phyloP scores from a whole-genome alignment of 2,113 vertebrate species.

The Austrofundulus limnaeus region DNA sequence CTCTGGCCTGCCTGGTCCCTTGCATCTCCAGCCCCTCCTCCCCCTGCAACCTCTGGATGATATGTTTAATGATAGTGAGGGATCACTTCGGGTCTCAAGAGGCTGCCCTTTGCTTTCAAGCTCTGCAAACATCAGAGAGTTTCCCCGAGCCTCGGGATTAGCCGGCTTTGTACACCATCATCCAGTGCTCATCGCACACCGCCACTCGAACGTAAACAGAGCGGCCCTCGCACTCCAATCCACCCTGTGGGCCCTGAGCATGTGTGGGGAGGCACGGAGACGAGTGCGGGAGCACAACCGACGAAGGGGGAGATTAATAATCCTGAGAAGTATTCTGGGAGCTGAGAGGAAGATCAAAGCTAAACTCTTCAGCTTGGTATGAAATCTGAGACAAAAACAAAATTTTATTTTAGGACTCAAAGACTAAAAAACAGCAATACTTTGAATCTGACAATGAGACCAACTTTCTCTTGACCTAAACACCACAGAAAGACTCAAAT shows the following conservation, averaged over 20 bases:
- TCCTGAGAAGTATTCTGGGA: constrained; percentile 49
- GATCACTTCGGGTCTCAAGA: constrained; percentile 69
- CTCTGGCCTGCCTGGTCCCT: constrained; percentile 41
- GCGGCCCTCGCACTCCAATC: constrained; percentile 73
- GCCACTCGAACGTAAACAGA: constrained; percentile 78
- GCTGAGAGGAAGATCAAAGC: constrained; percentile 63
- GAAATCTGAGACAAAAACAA: constrained; percentile 39
- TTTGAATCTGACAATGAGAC: not conserved
- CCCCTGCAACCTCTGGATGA: constrained; percentile 50
- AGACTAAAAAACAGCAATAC: constrained; percentile 23
- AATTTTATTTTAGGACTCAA: constrained; percentile 30
- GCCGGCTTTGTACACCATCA: constrained; percentile 73
- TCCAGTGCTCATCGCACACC: constrained; percentile 76
- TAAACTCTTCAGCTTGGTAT: constrained; percentile 27
- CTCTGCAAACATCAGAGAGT: constrained; percentile 74
- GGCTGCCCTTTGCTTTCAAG: constrained; percentile 76
- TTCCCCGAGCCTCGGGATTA: constrained; percentile 64
- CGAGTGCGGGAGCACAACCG: constrained; percentile 48
- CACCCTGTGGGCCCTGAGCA: constrained; percentile 56
- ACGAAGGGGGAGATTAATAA: constrained; percentile 46
- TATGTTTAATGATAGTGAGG: constrained; percentile 79
- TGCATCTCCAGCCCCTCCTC: constrained; percentile 44
- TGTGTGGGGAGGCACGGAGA: constrained; percentile 61
- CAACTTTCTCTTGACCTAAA: not conserved
- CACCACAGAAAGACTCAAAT: too few species aligned